Evolutionary conservation across 2,113 vertebrate genomes (phyloP).

Genomic region (Rhea pennata): DNA sequence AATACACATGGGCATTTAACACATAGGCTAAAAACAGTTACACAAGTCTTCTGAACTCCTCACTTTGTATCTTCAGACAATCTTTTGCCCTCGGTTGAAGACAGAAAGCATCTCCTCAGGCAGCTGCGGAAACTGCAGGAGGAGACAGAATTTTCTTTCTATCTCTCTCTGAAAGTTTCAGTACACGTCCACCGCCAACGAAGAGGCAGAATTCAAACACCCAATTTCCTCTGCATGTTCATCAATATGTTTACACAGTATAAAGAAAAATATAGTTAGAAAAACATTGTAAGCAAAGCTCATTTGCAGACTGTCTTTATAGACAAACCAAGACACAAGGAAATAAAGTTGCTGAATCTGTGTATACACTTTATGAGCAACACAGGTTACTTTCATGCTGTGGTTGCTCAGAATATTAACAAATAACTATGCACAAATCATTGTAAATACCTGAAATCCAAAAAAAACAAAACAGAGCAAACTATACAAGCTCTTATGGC

Average conservation of each 20-base stretch:
- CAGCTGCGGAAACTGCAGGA: background rate
- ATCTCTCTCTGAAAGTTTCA: background rate
- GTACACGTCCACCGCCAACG: background rate
- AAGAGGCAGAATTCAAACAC: background rate
- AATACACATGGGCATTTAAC: background rate
- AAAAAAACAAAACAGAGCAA: background rate
- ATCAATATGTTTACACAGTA: background rate
- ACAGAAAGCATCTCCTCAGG: background rate
- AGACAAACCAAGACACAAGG: background rate
- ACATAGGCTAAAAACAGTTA: background rate
- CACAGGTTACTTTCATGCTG: background rate
- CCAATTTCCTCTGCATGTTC: background rate
- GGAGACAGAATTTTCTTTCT: background rate
- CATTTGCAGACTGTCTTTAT: background rate
- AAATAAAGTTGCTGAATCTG: rapidly evolving
- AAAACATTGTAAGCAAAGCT: background rate
- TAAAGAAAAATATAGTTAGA: background rate
- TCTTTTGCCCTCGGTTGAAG: background rate
- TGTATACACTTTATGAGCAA: background rate
- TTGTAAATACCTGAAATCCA: background rate
- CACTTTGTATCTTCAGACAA: rapidly evolving
- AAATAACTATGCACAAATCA: background rate
- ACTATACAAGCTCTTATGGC: background rate
- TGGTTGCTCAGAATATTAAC: background rate
- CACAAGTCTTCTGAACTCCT: background rate